Evolutionary conservation across 1,140 invertebrate genomes (phyloP), one percentile per base, ranked within the genome.

Genomic region (Hycleus cichorii): DNA sequence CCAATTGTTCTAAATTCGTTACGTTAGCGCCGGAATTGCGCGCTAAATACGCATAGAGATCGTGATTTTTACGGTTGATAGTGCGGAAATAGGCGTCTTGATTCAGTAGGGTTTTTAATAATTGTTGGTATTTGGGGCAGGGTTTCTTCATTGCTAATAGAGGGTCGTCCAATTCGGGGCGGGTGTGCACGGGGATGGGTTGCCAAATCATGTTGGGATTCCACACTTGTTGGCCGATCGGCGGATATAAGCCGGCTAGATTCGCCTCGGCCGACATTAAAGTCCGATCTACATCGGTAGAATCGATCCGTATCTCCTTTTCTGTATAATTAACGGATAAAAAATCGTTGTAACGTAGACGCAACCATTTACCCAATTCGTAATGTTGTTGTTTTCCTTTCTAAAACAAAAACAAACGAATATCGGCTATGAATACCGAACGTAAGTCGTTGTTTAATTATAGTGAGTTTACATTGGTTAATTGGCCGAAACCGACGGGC

Each of bases 191-290:
- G 0, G 93, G 91, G 64, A 96, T 89, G 0, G 93, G 93, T 72
- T 94, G 91, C 93, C 93, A 97, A 8, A 75, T 66, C 1, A 94
- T 70, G 3, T 81, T 60, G 0, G 65, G 54, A 69, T 91, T 82
- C 88, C 90, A 95, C 3, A 83, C 58, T 64, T 84, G 76, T 11
- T 74, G 66, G 6, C 74, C 76, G 9, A 67, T 66, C 0, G 84
- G 83, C 5, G 89, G 87, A 70, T 86, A 91, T 58, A 90, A 80
- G 4, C 90, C 90, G 54, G 91, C 91, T 53, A 95, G 77, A 76
- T 93, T 87, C 2, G 83, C 77, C 71, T 88, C 79, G 0, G 91
- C 93, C 63, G 91, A 95, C 88, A 93, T 94, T 4, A 97, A 73
- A 10, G 93, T 93, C 18, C 93, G 80, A 76, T 96, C 91, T 2